These are phyloP conservation scores for Papilio glaucus DNA, from an alignment of 1,140 invertebrate species.

Conservation along the genomic window DNA sequence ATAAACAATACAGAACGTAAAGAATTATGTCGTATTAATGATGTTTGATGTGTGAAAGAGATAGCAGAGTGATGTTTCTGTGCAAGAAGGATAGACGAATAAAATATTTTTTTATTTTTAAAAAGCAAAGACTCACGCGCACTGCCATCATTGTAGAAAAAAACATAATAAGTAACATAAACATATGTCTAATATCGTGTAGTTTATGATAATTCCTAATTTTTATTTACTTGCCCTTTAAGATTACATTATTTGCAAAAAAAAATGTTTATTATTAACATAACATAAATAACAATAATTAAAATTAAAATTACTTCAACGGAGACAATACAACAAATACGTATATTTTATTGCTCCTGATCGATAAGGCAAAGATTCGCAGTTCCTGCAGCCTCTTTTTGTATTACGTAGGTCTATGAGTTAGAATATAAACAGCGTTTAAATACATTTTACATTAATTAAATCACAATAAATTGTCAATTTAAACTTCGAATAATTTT, in stretches of 20 bases:
- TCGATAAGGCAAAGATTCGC: no score
- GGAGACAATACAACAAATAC: no score
- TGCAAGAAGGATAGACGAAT: not conserved
- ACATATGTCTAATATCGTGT: not conserved
- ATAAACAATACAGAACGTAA: not conserved
- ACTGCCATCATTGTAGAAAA: conserved; percentile 5
- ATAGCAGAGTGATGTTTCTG: not conserved
- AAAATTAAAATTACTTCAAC: no score
- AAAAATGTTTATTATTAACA: not conserved
- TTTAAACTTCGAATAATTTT: not conserved
- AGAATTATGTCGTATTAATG: not conserved
- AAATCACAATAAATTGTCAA: not conserved
- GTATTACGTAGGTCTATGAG: no score
- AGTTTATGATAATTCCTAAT: conserved; percentile 10
- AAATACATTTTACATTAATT: not conserved
- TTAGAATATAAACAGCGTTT: no score
- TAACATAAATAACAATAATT: no score
- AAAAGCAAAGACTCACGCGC: conserved; percentile 7
- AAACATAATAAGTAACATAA: conserved; percentile 4
- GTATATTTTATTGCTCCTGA: no score
- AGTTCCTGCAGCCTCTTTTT: no score
- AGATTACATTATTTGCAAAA: not conserved
- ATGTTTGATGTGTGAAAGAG: conserved; percentile 11
- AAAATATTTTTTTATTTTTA: not conserved
- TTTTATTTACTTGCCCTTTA: not conserved